Base-by-base conservation (phyloP, 37 sponge, comb jelly and placozoan species). In the Axinella damicornis region DNA sequence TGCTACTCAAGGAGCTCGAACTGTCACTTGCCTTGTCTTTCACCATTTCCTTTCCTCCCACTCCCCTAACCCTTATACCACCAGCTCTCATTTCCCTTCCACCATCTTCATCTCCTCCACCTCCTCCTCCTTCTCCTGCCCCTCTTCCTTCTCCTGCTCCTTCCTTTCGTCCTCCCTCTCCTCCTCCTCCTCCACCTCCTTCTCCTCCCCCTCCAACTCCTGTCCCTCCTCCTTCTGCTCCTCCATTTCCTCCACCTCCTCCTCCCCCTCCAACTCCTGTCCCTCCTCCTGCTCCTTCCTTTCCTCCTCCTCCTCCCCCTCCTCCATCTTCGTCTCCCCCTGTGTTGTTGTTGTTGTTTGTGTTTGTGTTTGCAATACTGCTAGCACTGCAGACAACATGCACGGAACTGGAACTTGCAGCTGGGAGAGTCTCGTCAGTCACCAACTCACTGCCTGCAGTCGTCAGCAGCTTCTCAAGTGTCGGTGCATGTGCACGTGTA, bases 1-100 rank as follows among this genome's bases (percentile, higher is more conserved):
- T 53, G 39, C 54, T 46, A 16, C 69, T 69, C 22, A 22, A 38
- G 38, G 69, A 69, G 76, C 57, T 67, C 19, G 68, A 67, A 19
- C 33, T 33, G 28, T 46, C 46, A 46, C 9, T 46, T 46, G 46
- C 46, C 46, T 46, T 46, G 46, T 46, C 46, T 4, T 46, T 46
- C 4, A 46, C 46, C 5, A 19, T 67, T 31, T 30, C 68, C 68
- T 31, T 67, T 34, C 68, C 68, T 67, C 9, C 46, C 9, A 4
- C 46, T 9, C 46, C 9, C 9, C 46, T 46, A 46, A 4, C 9
- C 46, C 46, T 9, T 46, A 46, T 9, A 12, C 46, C 9, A 46
- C 9, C 6, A 12, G 4, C 46, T 46, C 9, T 46, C 6, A 12
- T 46, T 9, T 9, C 33, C 11, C 32, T 34, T 11, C 68, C 68